Evolutionary conservation across 2,888 invertebrate species (phyloP).

Genomic region (Lordiphosa andalusiaca): DNA sequence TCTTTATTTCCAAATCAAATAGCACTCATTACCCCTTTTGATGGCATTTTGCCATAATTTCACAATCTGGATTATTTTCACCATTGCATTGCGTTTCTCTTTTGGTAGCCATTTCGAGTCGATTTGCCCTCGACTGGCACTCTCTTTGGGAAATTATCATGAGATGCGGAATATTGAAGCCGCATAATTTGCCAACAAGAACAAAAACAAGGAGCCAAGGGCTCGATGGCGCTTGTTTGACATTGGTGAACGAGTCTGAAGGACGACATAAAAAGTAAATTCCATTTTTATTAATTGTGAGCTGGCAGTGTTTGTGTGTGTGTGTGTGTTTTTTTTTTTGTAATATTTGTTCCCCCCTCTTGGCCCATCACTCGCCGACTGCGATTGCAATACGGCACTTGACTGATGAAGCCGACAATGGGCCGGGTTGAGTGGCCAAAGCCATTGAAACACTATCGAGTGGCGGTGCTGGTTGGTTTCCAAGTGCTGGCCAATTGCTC

Average conservation of each 20-base stretch:
- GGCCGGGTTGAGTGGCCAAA: constrained; percentile 30
- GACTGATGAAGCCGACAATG: constrained; percentile 49
- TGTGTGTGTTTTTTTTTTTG: constrained; percentile 17
- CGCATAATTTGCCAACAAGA: constrained; percentile 46
- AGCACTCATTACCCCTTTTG: no score
- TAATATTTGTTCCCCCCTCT: background rate
- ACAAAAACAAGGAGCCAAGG: constrained; percentile 17
- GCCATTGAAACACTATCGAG: constrained; percentile 55
- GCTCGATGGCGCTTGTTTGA: constrained; percentile 23
- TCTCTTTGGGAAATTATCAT: constrained; percentile 40
- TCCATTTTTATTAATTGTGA: constrained; percentile 64
- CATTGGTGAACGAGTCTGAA: constrained; percentile 13
- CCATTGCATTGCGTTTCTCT: background rate
- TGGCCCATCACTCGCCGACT: constrained; percentile 7
- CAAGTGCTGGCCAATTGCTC: constrained; percentile 16
- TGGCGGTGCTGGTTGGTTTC: constrained; percentile 19
- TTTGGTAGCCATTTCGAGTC: constrained; percentile 5
- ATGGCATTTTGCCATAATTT: no score
- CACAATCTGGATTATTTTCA: no score
- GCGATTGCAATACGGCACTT: constrained; percentile 46
- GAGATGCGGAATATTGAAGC: constrained; percentile 35
- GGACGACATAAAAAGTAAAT: constrained; percentile 40
- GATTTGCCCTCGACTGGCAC: constrained; percentile 19
- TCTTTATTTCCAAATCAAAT: no score
- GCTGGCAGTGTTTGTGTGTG: constrained; percentile 29